phyloP scores from a whole-genome alignment of 1,140 invertebrate genomes.

The Drosophila mayri region DNA sequence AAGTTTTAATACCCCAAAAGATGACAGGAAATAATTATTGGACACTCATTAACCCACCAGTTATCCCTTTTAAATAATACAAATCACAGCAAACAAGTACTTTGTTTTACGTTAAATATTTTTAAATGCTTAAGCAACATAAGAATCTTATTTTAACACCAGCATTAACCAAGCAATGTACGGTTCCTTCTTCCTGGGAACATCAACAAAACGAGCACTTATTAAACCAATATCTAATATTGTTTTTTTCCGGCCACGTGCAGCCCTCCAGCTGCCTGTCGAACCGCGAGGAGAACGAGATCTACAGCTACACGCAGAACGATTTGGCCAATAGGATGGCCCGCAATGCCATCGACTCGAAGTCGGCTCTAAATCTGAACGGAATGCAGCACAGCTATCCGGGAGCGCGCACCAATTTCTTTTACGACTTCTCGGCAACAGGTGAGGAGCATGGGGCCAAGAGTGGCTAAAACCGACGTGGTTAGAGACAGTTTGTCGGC shows the following conservation, averaged over 20 bases:
- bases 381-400: conserved; percentile 84
- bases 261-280: conserved; percentile 96
- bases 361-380: conserved; percentile 83
- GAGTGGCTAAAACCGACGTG: conserved; percentile 7
- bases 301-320: conserved; percentile 91
- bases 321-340: conserved; percentile 84
- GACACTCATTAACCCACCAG: background rate
- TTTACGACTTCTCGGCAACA: conserved; percentile 85
- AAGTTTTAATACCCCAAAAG: background rate
- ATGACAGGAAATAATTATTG: too few relatives aligned
- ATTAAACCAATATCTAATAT: conserved; percentile 10
- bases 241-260: conserved; percentile 13
- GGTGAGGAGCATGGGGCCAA: conserved; percentile 46
- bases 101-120: background rate
- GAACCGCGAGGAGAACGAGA: conserved; percentile 96
- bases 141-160: background rate
- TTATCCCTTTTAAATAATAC: too few relatives aligned
- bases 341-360: conserved; percentile 82
- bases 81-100: background rate
- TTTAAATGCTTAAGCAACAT: background rate
- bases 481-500: conserved; percentile 57
- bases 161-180: too few relatives aligned
- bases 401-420: conserved; percentile 81
- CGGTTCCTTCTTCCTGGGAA: background rate
- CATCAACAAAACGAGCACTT: background rate